Evolutionary conservation across 2,888 invertebrate species (phyloP).

Genomic region (Caenorhabditis auriculariae): DNA sequence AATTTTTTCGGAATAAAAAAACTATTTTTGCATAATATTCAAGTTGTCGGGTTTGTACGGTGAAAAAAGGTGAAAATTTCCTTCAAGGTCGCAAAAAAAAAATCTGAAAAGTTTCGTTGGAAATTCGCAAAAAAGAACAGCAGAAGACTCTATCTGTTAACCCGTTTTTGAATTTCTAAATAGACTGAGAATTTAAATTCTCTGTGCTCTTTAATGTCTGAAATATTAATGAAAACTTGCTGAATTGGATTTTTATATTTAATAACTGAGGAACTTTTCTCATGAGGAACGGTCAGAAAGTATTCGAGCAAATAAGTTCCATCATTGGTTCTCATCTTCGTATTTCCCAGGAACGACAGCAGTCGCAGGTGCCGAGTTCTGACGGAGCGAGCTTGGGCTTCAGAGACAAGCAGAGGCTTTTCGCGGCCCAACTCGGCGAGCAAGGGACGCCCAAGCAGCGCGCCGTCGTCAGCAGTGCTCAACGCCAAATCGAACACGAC

Average conservation of each 20-base stretch:
- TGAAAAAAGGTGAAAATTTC: constrained; percentile 1
- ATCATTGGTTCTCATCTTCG: too few species aligned
- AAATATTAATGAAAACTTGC: too few species aligned
- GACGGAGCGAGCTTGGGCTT: constrained; percentile 83
- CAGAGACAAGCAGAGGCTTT: constrained; percentile 99
- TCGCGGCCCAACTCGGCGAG: constrained; percentile 90
- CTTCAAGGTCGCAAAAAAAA: neutral
- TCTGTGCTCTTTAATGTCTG: too few species aligned
- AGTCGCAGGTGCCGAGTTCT: constrained; percentile 4
- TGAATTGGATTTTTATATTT: too few species aligned
- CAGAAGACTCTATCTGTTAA: constrained; percentile 7
- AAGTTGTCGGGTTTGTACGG: too few species aligned
- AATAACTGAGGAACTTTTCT: too few species aligned
- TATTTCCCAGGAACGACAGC: constrained; percentile 11
- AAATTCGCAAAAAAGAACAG: neutral
- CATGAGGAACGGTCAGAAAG: too few species aligned
- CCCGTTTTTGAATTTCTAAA: too few species aligned
- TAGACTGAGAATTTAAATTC: too few species aligned
- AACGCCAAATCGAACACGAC: constrained; percentile 31
- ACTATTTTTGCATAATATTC: too few species aligned
- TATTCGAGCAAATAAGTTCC: too few species aligned
- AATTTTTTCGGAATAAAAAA: too few species aligned
- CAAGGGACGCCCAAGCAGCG: constrained; percentile 64
- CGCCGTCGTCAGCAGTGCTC: constrained; percentile 30
- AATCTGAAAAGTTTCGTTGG: neutral